Base-by-base conservation (phyloP, 2,797 vertebrate genomes). In the Heteromormyrus szaboi region DNA sequence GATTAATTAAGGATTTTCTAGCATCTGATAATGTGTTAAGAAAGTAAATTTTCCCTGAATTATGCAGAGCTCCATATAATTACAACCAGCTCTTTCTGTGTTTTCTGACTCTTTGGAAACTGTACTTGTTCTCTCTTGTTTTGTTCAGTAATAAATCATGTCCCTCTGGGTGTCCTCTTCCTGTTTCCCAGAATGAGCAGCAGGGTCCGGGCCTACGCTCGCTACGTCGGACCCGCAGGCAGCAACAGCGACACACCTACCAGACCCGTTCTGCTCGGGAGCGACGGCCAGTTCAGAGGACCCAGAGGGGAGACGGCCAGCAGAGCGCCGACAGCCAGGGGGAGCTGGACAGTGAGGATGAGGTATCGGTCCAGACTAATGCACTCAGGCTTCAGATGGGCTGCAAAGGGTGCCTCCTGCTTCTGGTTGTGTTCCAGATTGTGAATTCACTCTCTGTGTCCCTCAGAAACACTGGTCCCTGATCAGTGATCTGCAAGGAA, bases 211-310 rank as follows among this genome's bases (percentile, higher is more conserved):
- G 95, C 0, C 94, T 95, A 0, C 95, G 97, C 37, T 96, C 96
- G 54, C 93, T 98, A 89, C 94, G 98, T 33, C 95, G 97, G 3
- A 95, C 96, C 72, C 97, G 96, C 79, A 96, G 96, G 89, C 97
- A 97, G 76, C 79, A 84, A 9, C 97, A 97, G 91, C 93, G 88
- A 0, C 98, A 99, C 22, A 91, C 97, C 25, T 99, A 99, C 90
- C 98, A 98, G 91, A 99, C 98, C 0, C 97, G 98, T 65, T 99
- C 98, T 0, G 97, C 97, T 65, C 97, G 97, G 8, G 97, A 98
- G 19, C 96, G 96, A 87, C 96, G 91, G 48, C 95, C 95, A 0
- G 94, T 94, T 68, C 94, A 91, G 90, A 93, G 90, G 37, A 92
- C 89, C 87, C 96, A 92, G 89, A 92, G 84, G 0, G 81, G 19